These are phyloP conservation scores for Drosophila peninsularis DNA, from an alignment of 2,888 invertebrate genomes.

Conservation along the genomic window DNA sequence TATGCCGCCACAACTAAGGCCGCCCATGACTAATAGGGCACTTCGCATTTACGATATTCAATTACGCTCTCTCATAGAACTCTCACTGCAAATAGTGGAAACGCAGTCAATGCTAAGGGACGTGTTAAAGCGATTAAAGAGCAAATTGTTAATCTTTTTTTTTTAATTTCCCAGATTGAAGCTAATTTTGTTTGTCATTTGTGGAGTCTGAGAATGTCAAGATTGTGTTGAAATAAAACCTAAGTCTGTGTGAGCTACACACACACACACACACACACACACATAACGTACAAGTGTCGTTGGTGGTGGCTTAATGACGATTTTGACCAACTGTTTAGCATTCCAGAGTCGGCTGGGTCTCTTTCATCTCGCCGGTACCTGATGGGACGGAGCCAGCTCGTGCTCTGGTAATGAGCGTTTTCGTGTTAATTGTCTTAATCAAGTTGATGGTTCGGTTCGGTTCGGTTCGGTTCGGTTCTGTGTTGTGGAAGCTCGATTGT, in stretches of 20 bases:
- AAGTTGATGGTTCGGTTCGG: conserved; percentile 41
- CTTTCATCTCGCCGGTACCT: conserved; percentile 28
- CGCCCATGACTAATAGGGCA: not conserved
- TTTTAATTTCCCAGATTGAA: conserved; percentile 4
- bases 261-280: not conserved
- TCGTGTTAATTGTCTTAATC: conserved; percentile 49
- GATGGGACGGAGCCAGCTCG: conserved; percentile 25
- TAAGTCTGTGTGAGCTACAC: not conserved
- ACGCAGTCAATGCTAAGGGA: not conserved
- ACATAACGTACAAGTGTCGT: not conserved
- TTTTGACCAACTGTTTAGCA: conserved; percentile 17
- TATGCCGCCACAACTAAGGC: not conserved
- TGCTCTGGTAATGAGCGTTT: conserved; percentile 49
- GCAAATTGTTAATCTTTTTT: not conserved
- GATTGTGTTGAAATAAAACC: conserved; percentile 1
- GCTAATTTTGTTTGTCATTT: conserved; percentile 1
- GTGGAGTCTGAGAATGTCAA: not conserved
- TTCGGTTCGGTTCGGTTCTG: no score
- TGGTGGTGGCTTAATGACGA: not conserved
- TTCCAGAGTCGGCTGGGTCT: conserved; percentile 5
- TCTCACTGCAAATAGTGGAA: not conserved
- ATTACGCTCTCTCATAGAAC: no score
- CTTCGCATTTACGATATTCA: not conserved
- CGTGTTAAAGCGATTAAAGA: not conserved
- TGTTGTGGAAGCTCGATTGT: conserved; percentile 7